Percentiles rank a stretch among this genome's conserved stretches.
Evolutionary conservation across 1,140 invertebrate genomes (phyloP).

Genomic region (Colletes gigas): DNA sequence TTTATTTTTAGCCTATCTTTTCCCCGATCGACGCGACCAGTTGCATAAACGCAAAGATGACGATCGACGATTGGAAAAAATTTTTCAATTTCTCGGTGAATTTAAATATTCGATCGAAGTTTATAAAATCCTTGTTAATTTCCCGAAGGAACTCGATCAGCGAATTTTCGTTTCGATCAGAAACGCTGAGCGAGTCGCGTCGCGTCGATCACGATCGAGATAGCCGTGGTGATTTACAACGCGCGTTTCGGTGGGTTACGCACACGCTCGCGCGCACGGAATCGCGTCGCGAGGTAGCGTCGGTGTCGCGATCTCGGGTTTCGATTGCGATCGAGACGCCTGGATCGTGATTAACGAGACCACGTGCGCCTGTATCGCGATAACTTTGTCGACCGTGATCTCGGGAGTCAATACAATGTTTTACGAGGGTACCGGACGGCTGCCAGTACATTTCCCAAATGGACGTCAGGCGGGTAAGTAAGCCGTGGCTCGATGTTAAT

Average conservation of each 20-base stretch:
- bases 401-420: not conserved
- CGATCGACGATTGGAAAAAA: too few relatives aligned
- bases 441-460: slow-evolving; percentile 8
- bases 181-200: not conserved
- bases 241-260: not conserved
- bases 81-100: too few relatives aligned
- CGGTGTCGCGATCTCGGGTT: slow-evolving; percentile 15
- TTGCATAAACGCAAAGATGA: too few relatives aligned
- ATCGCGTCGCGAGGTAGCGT: slow-evolving; percentile 7
- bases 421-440: not conserved
- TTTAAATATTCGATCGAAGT: too few relatives aligned
- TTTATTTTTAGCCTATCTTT: not conserved
- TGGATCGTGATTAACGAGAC: slow-evolving; percentile 31
- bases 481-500: slow-evolving; percentile 2
- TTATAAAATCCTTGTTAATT: too few relatives aligned
- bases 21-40: too few relatives aligned
- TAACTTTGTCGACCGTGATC: slow-evolving; percentile 12
- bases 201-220: slow-evolving; percentile 25
- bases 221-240: slow-evolving; percentile 36
- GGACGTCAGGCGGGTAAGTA: not conserved
- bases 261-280: not conserved
- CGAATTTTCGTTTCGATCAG: too few relatives aligned
- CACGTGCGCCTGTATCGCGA: not conserved
- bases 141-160: too few relatives aligned
- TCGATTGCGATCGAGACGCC: slow-evolving; percentile 9